phyloP scores from a whole-genome alignment of 2,797 vertebrate species.

The Corythornis leucogaster region DNA sequence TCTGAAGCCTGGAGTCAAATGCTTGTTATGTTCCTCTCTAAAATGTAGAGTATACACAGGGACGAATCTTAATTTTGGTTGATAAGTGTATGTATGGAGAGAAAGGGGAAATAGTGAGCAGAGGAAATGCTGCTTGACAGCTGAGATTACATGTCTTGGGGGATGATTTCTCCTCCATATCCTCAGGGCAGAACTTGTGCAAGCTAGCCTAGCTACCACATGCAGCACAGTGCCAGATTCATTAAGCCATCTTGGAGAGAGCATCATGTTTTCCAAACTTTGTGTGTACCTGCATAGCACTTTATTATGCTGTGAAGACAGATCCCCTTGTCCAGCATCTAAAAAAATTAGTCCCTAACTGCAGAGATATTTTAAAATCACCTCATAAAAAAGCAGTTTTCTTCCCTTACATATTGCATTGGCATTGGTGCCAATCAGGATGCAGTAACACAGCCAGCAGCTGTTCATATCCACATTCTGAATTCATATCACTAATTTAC shows the following conservation, averaged over 20 bases:
- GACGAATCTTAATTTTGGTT: background rate
- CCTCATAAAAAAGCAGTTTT: background rate
- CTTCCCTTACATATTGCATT: background rate
- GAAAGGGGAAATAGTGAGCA: background rate
- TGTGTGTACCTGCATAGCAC: background rate
- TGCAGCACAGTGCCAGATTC: background rate
- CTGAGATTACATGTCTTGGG: background rate
- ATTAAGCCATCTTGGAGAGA: background rate
- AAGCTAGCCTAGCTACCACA: background rate
- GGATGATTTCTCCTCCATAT: background rate
- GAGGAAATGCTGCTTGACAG: background rate
- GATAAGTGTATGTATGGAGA: background rate
- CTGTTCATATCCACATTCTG: background rate
- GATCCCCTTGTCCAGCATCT: background rate
- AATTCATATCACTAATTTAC: background rate
- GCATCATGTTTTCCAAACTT: background rate
- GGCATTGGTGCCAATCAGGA: background rate
- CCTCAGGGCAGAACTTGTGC: background rate
- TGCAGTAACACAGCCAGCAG: background rate
- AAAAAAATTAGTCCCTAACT: background rate
- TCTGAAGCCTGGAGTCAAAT: background rate
- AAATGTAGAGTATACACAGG: background rate
- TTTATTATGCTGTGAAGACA: background rate
- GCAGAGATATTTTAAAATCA: background rate
- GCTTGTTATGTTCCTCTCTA: background rate